These are phyloP conservation scores for Drosophila austrosaltans DNA, from an alignment of 2,888 invertebrate species.

Conservation along the genomic window DNA sequence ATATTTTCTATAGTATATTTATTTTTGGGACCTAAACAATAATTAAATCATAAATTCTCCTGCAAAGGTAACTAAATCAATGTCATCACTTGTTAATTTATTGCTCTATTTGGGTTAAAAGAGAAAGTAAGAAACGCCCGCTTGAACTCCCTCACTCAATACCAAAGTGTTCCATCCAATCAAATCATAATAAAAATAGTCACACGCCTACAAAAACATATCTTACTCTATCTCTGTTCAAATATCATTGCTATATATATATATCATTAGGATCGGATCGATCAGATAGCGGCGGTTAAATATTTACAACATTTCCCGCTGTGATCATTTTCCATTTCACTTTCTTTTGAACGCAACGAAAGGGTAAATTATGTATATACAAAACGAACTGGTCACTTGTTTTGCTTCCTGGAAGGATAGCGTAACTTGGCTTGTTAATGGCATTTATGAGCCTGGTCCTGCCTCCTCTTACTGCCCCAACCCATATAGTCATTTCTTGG, in stretches of 20 bases:
- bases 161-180: conserved; percentile 40
- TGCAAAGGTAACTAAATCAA: conserved; percentile 50
- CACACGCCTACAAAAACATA: conserved; percentile 58
- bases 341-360: conserved; percentile 38
- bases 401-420: conserved; percentile 61
- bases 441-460: conserved; percentile 62
- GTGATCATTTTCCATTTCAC: conserved; percentile 39
- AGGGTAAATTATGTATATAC: conserved; percentile 23
- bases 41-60: conserved; percentile 71
- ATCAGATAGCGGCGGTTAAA: conserved; percentile 4
- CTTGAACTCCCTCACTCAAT: background rate
- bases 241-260: background rate
- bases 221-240: background rate
- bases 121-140: conserved; percentile 42
- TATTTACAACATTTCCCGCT: conserved; percentile 48
- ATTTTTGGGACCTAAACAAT: conserved; percentile 52
- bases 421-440: conserved; percentile 64
- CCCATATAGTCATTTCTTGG: conserved; percentile 6
- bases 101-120: conserved; percentile 66
- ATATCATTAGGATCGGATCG: conserved; percentile 4
- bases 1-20: background rate
- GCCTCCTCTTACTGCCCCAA: background rate
- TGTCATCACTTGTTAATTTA: conserved; percentile 61
- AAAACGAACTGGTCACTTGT: conserved; percentile 1
- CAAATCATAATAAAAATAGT: conserved; percentile 70